phyloP scores from a whole-genome alignment of 2,797 vertebrate species.

The Hylomyscus alleni region DNA sequence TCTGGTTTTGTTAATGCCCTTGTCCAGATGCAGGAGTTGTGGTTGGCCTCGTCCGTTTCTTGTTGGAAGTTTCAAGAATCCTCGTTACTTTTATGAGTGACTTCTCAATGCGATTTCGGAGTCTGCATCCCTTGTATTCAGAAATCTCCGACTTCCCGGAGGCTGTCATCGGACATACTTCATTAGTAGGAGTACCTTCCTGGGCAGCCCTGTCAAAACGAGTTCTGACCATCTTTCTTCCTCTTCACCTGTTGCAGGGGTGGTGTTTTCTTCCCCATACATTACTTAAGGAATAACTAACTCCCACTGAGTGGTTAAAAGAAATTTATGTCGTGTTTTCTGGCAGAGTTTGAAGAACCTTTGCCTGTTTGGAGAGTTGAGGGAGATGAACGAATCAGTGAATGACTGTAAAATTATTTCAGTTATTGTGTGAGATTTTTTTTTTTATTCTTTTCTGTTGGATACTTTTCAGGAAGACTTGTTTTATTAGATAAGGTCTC shows the following conservation, averaged over 20 bases:
- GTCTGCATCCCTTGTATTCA: conserved; percentile 17
- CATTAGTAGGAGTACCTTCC: conserved; percentile 29
- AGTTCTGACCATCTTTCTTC: background rate
- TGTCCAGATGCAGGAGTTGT: conserved; percentile 35
- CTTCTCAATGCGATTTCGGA: conserved; percentile 45
- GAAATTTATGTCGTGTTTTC: conserved; percentile 33
- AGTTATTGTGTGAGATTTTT: background rate
- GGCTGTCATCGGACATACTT: background rate
- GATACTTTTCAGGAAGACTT: conserved; percentile 10
- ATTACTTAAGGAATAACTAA: conserved; percentile 29
- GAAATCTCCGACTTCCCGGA: background rate
- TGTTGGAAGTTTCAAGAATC: conserved; percentile 54
- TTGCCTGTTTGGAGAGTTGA: conserved; percentile 31
- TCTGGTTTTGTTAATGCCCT: conserved; percentile 4
- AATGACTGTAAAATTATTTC: conserved; percentile 15
- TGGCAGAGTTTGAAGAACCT: conserved; percentile 16
- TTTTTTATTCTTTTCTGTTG: background rate
- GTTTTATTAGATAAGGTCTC: background rate
- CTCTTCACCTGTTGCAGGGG: conserved; percentile 81
- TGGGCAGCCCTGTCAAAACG: background rate
- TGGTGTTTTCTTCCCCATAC: background rate
- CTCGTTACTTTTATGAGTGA: conserved; percentile 3
- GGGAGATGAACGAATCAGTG: conserved; percentile 20
- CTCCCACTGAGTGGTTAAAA: background rate
- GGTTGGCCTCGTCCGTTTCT: conserved; percentile 38